A percentile compares a stretch with the other conserved stretches of the same genome.
Conservation (phyloP, 2,797 vertebrate genomes). For the Leuciscus waleckii region DNA sequence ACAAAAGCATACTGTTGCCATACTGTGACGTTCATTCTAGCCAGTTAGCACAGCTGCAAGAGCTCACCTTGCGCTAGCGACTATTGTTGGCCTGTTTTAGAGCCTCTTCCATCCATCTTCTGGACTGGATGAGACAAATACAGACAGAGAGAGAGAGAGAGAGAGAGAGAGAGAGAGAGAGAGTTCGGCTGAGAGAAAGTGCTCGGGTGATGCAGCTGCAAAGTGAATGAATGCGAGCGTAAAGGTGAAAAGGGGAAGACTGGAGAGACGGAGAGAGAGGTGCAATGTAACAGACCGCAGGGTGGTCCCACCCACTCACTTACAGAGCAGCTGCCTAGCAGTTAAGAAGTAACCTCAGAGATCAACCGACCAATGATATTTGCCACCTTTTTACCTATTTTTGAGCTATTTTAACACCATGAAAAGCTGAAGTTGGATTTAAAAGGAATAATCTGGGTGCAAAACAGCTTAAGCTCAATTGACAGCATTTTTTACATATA, state of each 20-base stretch:
- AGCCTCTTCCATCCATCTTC: conserved; percentile 99
- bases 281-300: conserved; percentile 73
- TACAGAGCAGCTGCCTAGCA: conserved; percentile 56
- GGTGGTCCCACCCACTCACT: conserved; percentile 79
- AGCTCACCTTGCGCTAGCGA: conserved; percentile 93
- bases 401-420: not conserved
- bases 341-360: conserved; percentile 65
- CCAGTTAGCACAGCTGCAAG: conserved; percentile 78
- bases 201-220: conserved; percentile 80
- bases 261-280: conserved; percentile 58
- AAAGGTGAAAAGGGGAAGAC: conserved; percentile 56
- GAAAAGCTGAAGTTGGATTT: not conserved
- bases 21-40: conserved; percentile 94
- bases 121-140: conserved; percentile 84
- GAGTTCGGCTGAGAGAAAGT: conserved; percentile 71
- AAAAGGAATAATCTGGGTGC: not conserved
- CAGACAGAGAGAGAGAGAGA: conserved; percentile 73
- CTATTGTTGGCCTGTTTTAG: conserved; percentile 96
- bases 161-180: conserved; percentile 71
- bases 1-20: conserved; percentile 99
- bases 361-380: not conserved
- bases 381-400: not conserved
- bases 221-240: conserved; percentile 62
- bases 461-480: not conserved
- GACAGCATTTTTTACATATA: not conserved